Percentiles rank a stretch among this genome's conserved stretches.
Evolutionary conservation across 2,113 vertebrate species (phyloP).

Genomic region (Chroicocephalus ridibundus): DNA sequence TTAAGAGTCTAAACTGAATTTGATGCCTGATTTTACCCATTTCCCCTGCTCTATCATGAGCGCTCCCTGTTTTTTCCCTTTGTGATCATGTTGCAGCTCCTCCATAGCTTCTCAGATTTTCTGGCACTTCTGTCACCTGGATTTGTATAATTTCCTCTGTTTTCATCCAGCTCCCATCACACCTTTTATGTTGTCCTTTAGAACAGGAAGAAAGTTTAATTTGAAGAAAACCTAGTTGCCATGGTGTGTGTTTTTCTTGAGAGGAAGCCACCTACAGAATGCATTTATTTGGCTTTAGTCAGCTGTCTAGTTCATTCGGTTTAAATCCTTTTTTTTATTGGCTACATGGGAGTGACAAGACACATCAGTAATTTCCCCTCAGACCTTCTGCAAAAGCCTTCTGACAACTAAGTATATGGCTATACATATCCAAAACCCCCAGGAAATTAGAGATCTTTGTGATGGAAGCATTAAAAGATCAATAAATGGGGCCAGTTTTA

Average conservation of each 20-base stretch:
- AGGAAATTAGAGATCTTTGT: background rate
- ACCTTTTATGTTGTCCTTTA: background rate
- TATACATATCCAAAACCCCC: background rate
- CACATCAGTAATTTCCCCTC: background rate
- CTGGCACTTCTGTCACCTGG: background rate
- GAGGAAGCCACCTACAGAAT: background rate
- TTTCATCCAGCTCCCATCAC: background rate
- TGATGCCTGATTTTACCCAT: background rate
- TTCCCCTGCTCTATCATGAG: background rate
- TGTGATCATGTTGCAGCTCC: rapidly evolving
- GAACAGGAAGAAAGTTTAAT: background rate
- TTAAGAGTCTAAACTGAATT: background rate
- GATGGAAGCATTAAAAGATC: background rate
- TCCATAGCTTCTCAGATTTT: background rate
- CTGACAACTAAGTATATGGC: background rate
- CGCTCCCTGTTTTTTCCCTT: background rate
- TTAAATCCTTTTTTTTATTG: background rate
- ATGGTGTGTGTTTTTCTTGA: background rate
- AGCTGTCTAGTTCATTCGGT: background rate
- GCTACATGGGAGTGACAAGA: background rate
- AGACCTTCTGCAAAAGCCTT: background rate
- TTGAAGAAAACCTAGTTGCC: background rate
- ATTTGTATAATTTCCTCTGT: background rate
- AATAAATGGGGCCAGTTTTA: background rate
- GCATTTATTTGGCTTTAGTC: background rate